Conservation (phyloP, 2,888 invertebrate species). For the Tenthredo scrophulariae region DNA sequence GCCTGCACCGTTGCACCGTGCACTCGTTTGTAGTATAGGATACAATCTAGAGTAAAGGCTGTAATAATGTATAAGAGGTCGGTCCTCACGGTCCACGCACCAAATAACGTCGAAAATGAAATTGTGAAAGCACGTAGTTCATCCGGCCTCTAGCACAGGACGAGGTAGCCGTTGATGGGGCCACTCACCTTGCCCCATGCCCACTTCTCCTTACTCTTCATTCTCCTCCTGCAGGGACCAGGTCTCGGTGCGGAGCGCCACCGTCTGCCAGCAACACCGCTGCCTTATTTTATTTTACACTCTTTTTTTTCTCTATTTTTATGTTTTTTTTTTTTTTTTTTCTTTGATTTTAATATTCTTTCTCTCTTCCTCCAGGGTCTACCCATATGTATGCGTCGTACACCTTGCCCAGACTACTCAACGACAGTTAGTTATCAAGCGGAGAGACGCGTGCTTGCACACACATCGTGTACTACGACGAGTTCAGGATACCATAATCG, state of each 20-base stretch:
- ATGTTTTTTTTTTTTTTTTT: background rate
- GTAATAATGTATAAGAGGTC: background rate
- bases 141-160: conserved; percentile 45
- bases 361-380: background rate
- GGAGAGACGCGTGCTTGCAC: background rate
- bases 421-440: conserved; percentile 8
- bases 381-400: background rate
- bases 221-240: conserved; percentile 5
- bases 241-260: conserved; percentile 31
- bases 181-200: conserved; percentile 47
- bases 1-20: too few relatives aligned
- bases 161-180: conserved; percentile 52
- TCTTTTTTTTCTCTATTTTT: background rate
- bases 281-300: conserved; percentile 24
- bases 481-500: background rate
- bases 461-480: background rate
- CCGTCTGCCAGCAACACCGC: conserved; percentile 33
- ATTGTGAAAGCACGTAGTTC: conserved; percentile 50
- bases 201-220: conserved; percentile 18
- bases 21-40: background rate
- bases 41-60: background rate
- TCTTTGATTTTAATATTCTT: too few relatives aligned
- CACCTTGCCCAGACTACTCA: conserved; percentile 4
- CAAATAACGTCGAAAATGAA: conserved; percentile 46
- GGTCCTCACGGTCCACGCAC: conserved; percentile 1